These are phyloP conservation scores for Meteorus colon DNA, from an alignment of 2,888 invertebrate species.

Conservation along the genomic window DNA sequence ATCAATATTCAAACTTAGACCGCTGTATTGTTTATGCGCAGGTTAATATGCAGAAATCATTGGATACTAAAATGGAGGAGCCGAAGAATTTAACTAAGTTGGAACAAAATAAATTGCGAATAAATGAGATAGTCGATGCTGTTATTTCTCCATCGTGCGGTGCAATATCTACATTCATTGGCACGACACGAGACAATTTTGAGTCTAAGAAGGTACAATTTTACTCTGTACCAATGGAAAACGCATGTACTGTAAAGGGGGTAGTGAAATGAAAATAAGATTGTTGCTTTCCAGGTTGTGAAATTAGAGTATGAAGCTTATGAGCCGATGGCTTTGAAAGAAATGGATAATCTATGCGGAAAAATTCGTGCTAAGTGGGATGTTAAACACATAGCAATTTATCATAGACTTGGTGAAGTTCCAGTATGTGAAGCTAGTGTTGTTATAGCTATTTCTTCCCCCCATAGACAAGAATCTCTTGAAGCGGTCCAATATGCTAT, in stretches of 20 bases:
- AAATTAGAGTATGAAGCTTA: conserved; percentile 95
- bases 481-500: conserved; percentile 89
- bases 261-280: conserved; percentile 24
- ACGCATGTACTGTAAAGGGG: conserved; percentile 4
- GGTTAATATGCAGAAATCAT: conserved; percentile 71
- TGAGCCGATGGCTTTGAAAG: conserved; percentile 90
- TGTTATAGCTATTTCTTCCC: conserved; percentile 91
- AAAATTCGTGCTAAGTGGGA: conserved; percentile 85
- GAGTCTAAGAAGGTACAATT: conserved; percentile 82
- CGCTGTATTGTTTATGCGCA: conserved; percentile 41
- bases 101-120: conserved; percentile 79
- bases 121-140: conserved; percentile 80
- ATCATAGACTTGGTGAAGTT: conserved; percentile 90
- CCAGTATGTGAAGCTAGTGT: conserved; percentile 91
- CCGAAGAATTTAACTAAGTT: conserved; percentile 83
- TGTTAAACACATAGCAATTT: conserved; percentile 87
- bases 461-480: conserved; percentile 88
- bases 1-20: too few species aligned
- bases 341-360: conserved; percentile 85
- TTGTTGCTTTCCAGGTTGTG: conserved; percentile 78
- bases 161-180: conserved; percentile 91
- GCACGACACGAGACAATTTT: conserved; percentile 90
- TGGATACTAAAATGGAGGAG: conserved; percentile 76
- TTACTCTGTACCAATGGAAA: conserved; percentile 33
- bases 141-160: conserved; percentile 86